phyloP scores from a whole-genome alignment of 2,113 vertebrate species.

The Lonchura striata region DNA sequence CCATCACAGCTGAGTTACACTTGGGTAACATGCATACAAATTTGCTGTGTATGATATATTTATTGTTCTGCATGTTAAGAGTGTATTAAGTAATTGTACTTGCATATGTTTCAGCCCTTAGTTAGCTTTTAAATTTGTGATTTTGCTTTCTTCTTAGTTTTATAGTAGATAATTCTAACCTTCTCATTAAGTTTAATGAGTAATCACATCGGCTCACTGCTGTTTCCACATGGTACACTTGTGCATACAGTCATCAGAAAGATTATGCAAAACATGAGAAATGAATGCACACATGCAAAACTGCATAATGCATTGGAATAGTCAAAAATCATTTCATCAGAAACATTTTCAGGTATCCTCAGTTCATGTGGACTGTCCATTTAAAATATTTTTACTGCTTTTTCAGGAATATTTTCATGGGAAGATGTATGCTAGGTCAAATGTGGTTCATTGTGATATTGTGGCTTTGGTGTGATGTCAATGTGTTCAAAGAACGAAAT shows the following conservation, averaged over 20 bases:
- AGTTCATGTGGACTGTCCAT: not conserved
- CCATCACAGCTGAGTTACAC: not conserved
- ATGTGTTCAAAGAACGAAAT: not conserved
- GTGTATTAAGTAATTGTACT: not conserved
- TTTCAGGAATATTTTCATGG: not conserved
- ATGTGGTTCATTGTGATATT: not conserved
- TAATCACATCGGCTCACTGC: constrained; percentile 7
- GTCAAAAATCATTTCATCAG: not conserved
- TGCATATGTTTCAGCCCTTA: constrained; percentile 26
- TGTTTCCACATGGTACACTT: not conserved
- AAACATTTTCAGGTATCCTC: not conserved
- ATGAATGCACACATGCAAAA: constrained; percentile 14
- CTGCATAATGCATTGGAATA: not conserved
- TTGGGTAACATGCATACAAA: not conserved
- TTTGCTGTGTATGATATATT: not conserved
- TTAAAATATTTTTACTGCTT: not conserved
- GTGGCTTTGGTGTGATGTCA: not conserved
- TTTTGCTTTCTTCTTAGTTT: constrained; percentile 37
- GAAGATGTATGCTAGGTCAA: not conserved
- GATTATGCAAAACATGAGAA: constrained; percentile 29
- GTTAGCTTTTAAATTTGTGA: constrained; percentile 19
- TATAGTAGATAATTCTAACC: constrained; percentile 47
- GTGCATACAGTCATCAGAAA: constrained; percentile 7
- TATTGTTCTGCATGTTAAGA: not conserved
- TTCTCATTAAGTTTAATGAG: constrained; percentile 61